Percentiles rank a stretch among this genome's conserved stretches.
These are phyloP conservation scores for Desoria tigrina DNA, from an alignment of 2,888 invertebrate genomes.

Conservation along the genomic window DNA sequence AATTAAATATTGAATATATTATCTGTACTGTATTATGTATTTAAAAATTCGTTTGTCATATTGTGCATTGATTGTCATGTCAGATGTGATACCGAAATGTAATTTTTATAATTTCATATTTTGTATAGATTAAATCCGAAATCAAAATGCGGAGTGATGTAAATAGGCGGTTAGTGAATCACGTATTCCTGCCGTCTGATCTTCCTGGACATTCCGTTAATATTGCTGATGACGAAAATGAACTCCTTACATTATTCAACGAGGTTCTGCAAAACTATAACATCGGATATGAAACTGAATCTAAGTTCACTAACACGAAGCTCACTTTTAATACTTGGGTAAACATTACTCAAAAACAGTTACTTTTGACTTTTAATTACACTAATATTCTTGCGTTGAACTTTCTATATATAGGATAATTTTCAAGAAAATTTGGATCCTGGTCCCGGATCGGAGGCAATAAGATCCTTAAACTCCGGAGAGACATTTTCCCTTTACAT, in stretches of 20 bases:
- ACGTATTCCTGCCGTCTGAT: slow-evolving; percentile 1
- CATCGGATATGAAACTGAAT: background rate
- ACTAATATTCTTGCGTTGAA: no score
- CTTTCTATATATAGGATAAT: no score
- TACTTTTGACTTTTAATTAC: no score
- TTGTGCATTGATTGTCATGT: background rate
- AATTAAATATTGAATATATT: no score
- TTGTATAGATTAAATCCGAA: no score
- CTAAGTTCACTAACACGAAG: slow-evolving; percentile 6
- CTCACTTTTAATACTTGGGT: slow-evolving; percentile 16
- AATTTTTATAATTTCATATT: no score
- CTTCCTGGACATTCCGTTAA: background rate
- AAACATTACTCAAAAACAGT: no score
- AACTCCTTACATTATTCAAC: slow-evolving; percentile 4
- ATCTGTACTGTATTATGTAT: no score
- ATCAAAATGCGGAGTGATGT: no score
- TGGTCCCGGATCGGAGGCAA: background rate
- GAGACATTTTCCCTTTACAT: slow-evolving; percentile 20
- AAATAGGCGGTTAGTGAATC: background rate
- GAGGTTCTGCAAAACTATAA: slow-evolving; percentile 1
- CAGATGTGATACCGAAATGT: no score
- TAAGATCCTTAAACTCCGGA: slow-evolving; percentile 1
- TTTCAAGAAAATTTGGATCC: slow-evolving; percentile 8
- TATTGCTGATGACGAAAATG: background rate
- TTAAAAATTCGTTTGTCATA: background rate